Conservation (phyloP, 1,140 invertebrate species). For the Zaprionus kolodkinae region DNA sequence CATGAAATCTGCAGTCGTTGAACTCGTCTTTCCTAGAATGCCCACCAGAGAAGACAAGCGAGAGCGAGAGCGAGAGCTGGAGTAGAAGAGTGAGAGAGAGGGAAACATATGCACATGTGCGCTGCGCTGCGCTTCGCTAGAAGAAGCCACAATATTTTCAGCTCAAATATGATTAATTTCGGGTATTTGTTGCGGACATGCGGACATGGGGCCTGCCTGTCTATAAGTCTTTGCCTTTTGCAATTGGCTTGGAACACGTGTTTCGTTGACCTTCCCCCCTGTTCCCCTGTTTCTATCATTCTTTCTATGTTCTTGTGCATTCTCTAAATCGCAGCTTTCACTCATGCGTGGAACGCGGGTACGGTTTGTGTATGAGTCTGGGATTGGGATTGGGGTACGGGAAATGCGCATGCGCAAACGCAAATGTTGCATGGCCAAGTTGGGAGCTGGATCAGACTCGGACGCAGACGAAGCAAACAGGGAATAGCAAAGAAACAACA, state of each 20-base stretch:
- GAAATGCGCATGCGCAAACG: slow-evolving; percentile 72
- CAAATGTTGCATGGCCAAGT: slow-evolving; percentile 74
- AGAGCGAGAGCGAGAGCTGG: neutral
- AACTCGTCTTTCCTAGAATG: slow-evolving; percentile 50
- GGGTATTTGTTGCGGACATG: slow-evolving; percentile 59
- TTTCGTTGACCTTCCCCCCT: slow-evolving; percentile 29
- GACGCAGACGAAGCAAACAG: no score
- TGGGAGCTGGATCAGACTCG: slow-evolving; percentile 27
- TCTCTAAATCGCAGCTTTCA: slow-evolving; percentile 76
- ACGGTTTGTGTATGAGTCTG: neutral
- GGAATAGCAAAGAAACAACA: no score
- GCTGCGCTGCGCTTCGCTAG: neutral
- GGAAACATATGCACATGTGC: slow-evolving; percentile 19
- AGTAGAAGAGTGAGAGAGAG: neutral
- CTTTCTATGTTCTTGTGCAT: slow-evolving; percentile 26
- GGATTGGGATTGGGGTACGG: slow-evolving; percentile 15
- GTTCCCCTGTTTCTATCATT: neutral
- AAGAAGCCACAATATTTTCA: slow-evolving; percentile 60
- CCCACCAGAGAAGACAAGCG: slow-evolving; percentile 37
- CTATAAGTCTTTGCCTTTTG: slow-evolving; percentile 66
- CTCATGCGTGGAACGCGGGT: slow-evolving; percentile 63
- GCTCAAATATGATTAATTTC: slow-evolving; percentile 77
- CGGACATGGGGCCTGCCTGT: slow-evolving; percentile 40
- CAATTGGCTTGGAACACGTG: slow-evolving; percentile 74
- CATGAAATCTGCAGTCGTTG: slow-evolving; percentile 36